Conservation (phyloP, 2,888 invertebrate genomes). For the Rapana venosa region DNA sequence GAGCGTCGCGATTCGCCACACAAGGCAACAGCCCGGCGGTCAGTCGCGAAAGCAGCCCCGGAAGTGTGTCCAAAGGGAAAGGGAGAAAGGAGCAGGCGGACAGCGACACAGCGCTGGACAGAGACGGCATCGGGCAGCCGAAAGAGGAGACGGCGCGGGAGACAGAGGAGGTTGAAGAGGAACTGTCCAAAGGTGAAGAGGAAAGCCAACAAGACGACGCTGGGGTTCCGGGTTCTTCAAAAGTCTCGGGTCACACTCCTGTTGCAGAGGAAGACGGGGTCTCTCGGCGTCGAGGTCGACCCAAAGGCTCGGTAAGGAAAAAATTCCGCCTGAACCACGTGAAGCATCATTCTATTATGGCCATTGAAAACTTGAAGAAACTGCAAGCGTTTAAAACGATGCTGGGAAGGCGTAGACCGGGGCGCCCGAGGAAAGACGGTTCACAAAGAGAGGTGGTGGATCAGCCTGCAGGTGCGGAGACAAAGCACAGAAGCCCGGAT, state of each 20-base stretch:
- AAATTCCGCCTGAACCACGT: background rate
- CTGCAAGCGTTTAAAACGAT: background rate
- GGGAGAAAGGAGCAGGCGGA: background rate
- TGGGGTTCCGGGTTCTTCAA: too few relatives aligned
- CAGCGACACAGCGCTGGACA: background rate
- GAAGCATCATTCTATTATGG: background rate
- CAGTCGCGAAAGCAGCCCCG: constrained; percentile 39
- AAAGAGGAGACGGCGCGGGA: background rate
- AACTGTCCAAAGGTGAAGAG: background rate
- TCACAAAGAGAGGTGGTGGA: background rate
- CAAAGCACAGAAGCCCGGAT: background rate
- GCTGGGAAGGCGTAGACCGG: background rate
- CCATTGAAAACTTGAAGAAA: background rate
- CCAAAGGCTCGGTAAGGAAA: background rate
- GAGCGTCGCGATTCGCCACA: background rate
- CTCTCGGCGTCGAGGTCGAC: background rate
- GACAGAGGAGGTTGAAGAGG: background rate
- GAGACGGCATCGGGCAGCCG: background rate
- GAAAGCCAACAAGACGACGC: too few relatives aligned
- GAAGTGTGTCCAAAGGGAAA: background rate
- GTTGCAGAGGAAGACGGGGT: background rate
- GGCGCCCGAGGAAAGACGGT: background rate
- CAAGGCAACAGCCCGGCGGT: background rate
- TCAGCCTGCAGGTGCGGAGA: background rate
- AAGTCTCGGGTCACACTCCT: background rate